Conservation (phyloP, 1,140 invertebrate genomes). For the Nautilus pompilius region DNA sequence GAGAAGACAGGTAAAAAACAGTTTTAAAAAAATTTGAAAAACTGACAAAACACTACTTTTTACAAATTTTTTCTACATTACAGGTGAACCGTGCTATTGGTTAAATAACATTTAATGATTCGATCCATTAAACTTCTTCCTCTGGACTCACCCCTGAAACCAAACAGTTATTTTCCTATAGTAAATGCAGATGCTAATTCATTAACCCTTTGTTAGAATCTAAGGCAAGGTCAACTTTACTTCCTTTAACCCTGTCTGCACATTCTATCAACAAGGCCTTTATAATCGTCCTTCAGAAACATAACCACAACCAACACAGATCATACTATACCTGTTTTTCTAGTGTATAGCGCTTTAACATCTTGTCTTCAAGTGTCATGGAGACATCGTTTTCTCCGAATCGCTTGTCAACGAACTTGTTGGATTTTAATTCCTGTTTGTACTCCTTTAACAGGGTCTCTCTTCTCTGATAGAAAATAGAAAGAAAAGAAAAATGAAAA, state of each 20-base stretch:
- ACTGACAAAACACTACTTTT: too few species aligned
- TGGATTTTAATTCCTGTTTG: slow-evolving; percentile 73
- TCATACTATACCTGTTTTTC: slow-evolving; percentile 63
- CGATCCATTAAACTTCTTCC: too few species aligned
- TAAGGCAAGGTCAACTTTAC: too few species aligned
- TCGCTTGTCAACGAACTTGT: slow-evolving; percentile 79
- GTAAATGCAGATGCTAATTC: too few species aligned
- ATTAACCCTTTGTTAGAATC: too few species aligned
- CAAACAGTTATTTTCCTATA: too few species aligned
- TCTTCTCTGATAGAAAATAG: slow-evolving; percentile 62
- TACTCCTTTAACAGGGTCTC: slow-evolving; percentile 83
- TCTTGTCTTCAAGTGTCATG: slow-evolving; percentile 76
- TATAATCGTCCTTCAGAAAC: slow-evolving; percentile 14
- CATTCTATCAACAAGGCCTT: background rate
- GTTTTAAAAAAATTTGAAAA: too few species aligned
- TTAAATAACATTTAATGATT: too few species aligned
- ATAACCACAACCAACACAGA: slow-evolving; percentile 1
- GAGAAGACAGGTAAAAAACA: too few species aligned
- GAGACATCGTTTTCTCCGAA: slow-evolving; percentile 76
- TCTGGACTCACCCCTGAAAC: too few species aligned
- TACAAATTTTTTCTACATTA: too few species aligned
- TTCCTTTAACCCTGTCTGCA: background rate
- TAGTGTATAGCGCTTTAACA: slow-evolving; percentile 76
- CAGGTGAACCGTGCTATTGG: too few species aligned
- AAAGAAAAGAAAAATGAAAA: background rate